These are phyloP conservation scores for Philotrypesis tridentata DNA, from an alignment of 1,140 invertebrate species.

Conservation along the genomic window DNA sequence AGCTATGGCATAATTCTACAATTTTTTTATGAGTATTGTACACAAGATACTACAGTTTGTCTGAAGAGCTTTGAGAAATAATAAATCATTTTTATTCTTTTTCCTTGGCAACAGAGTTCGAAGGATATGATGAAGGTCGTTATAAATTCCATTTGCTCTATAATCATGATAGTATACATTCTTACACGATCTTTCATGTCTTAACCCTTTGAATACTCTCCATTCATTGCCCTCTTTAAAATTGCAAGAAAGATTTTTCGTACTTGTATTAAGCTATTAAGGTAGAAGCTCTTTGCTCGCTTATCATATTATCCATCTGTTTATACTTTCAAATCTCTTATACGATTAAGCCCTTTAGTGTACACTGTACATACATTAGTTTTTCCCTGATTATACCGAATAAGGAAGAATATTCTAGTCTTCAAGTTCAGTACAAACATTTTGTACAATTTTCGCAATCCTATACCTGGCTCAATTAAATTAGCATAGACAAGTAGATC, in stretches of 20 bases:
- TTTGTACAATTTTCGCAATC: neutral
- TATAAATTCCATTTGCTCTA: constrained; percentile 52
- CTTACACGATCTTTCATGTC: constrained; percentile 12
- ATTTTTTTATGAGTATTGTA: neutral
- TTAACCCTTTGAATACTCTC: constrained; percentile 18
- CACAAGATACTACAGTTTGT: neutral
- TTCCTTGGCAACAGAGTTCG: constrained; percentile 66
- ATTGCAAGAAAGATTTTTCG: constrained; percentile 22
- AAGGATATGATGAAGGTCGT: constrained; percentile 73
- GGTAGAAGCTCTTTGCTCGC: neutral
- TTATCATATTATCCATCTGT: neutral
- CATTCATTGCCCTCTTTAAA: neutral
- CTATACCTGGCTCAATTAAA: neutral
- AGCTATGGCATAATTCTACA: neutral
- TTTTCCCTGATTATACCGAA: neutral
- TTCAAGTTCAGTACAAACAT: neutral
- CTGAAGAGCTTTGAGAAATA: constrained; percentile 22
- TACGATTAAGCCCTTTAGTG: neutral
- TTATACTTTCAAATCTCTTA: neutral
- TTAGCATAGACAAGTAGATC: neutral
- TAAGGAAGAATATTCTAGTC: neutral
- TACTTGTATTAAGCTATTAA: neutral
- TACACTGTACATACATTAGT: neutral
- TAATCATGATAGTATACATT: constrained; percentile 15
- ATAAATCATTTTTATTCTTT: constrained; percentile 58